Base-by-base conservation (phyloP, 2,113 vertebrate genomes). In the Clarias gariepinus region DNA sequence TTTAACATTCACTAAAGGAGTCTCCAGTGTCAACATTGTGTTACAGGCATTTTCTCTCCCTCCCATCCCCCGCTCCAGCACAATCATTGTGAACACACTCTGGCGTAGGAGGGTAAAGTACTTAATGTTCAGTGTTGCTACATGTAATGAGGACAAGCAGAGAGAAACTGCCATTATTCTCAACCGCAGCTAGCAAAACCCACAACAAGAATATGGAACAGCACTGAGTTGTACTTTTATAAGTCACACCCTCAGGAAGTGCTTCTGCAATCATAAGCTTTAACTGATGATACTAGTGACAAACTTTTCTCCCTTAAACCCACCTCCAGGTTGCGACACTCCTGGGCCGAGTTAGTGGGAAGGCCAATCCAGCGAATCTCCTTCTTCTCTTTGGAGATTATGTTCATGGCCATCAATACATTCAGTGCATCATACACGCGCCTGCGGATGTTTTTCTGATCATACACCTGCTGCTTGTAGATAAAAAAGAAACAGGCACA, bases 371-470 rank as follows among this genome's bases (percentile, higher is more conserved):
- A 97, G 33, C 95, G 95, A 86, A 97, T 97, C 92, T 97, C 96
- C 87, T 97, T 97, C 92, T 97, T 97, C 89, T 97, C 96, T 91
- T 97, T 97, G 82, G 96, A 97, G 92, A 97, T 97, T 3, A 97
- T 97, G 91, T 97, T 97, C 96, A 97, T 97, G 63, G 96, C 96
- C 96, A 97, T 97, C 71, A 97, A 92, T 69, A 97, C 96, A 18
- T 97, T 97, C 84, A 97, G 95, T 18, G 96, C 96, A 90, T 97
- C 96, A 0, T 97, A 97, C 87, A 97, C 96, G 91, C 96, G 94
- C 83, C 96, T 93, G 23, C 96, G 95, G 82, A 97, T 97, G 83
- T 97, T 97, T 88, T 97, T 97, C 93, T 97, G 96, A 90, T 97
- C 96, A 18, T 97, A 97, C 90, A 95, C 96, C 94, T 97, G 96